phyloP scores from a whole-genome alignment of 2,113 vertebrate genomes.

The Chloebia gouldiae region DNA sequence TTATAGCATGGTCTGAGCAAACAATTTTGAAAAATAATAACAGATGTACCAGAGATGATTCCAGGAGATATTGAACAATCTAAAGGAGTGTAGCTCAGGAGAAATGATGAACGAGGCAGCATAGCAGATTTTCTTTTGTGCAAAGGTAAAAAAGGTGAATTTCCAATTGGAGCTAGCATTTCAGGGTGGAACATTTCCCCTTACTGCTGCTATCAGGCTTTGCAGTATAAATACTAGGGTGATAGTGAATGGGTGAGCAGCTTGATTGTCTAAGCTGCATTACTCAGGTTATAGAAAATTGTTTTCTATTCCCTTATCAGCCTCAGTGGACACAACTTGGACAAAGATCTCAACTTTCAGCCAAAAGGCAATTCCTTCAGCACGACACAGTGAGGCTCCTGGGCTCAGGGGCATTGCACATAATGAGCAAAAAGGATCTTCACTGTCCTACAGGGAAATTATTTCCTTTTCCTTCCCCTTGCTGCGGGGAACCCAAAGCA shows the following conservation, averaged over 20 bases:
- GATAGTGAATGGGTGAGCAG: neutral
- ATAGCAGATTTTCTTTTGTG: neutral
- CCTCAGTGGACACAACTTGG: neutral
- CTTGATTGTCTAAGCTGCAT: neutral
- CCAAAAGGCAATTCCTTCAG: neutral
- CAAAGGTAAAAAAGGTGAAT: neutral
- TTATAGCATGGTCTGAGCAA: neutral
- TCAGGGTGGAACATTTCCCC: neutral
- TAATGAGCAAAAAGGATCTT: neutral
- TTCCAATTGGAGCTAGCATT: neutral
- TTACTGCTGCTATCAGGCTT: neutral
- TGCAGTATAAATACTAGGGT: neutral
- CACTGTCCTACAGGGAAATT: neutral
- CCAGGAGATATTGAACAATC: neutral
- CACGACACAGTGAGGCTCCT: fast-evolving
- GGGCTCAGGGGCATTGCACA: neutral
- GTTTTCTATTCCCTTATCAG: neutral
- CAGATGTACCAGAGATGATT: neutral
- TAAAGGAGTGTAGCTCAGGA: neutral
- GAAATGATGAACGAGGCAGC: neutral
- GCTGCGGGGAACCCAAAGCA: neutral
- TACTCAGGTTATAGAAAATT: neutral
- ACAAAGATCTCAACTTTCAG: neutral
- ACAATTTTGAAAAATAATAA: constrained; percentile 20
- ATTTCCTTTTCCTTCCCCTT: neutral